These are phyloP conservation scores for Menidia beryllina DNA, from an alignment of 2,113 vertebrate species.

Conservation along the genomic window DNA sequence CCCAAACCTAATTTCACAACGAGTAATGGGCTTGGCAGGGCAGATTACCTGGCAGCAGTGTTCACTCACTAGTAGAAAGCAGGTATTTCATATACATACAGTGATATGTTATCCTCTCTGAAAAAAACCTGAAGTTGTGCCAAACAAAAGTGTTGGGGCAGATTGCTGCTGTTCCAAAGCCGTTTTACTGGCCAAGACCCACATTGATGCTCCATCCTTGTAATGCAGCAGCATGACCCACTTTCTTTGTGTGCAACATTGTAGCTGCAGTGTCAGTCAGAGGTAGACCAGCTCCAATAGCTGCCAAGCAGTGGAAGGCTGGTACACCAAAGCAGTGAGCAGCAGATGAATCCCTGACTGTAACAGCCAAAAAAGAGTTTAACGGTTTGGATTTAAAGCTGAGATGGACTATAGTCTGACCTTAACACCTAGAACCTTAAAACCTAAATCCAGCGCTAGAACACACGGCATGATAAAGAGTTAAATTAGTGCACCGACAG, in stretches of 20 bases:
- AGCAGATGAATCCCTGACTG: slow-evolving; percentile 32
- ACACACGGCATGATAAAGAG: not conserved
- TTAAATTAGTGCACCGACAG: slow-evolving; percentile 17
- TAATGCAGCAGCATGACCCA: slow-evolving; percentile 80
- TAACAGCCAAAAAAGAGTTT: slow-evolving; percentile 31
- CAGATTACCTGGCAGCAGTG: not conserved
- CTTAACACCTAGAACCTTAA: slow-evolving; percentile 21
- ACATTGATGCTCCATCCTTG: slow-evolving; percentile 69
- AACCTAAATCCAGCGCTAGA: slow-evolving; percentile 7
- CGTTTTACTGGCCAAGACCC: slow-evolving; percentile 68
- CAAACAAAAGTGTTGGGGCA: slow-evolving; percentile 48
- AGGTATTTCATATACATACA: slow-evolving; percentile 12
- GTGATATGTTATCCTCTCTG: slow-evolving; percentile 4
- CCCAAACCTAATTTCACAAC: not conserved
- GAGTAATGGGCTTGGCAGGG: not conserved
- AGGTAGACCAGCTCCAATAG: slow-evolving; percentile 44
- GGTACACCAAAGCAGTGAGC: slow-evolving; percentile 20
- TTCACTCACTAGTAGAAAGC: not conserved
- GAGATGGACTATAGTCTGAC: slow-evolving; percentile 7
- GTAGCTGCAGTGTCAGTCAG: slow-evolving; percentile 54
- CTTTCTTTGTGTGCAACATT: slow-evolving; percentile 66
- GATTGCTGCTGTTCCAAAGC: slow-evolving; percentile 62
- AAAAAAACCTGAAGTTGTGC: slow-evolving; percentile 26
- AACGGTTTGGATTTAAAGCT: slow-evolving; percentile 20
- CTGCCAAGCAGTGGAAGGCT: slow-evolving; percentile 28